Percentiles rank a stretch among this genome's conserved stretches.
phyloP scores from a whole-genome alignment of 2,888 invertebrate genomes.

The Thalpophila matura region DNA sequence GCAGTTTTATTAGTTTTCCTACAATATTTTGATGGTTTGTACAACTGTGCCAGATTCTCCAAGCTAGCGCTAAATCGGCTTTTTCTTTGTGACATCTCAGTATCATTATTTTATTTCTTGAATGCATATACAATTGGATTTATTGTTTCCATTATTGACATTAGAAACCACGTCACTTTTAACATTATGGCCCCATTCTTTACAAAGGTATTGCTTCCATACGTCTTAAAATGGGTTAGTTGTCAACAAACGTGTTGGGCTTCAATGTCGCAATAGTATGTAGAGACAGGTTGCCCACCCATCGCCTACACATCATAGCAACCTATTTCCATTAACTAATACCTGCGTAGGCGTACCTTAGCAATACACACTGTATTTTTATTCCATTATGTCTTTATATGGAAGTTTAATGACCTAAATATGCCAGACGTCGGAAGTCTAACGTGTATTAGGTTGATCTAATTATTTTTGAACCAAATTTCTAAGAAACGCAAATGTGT shows the following conservation, averaged over 20 bases:
- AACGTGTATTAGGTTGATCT: conserved; percentile 14
- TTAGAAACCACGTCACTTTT: not conserved
- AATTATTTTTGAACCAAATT: conserved; percentile 36
- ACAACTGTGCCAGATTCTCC: conserved; percentile 40
- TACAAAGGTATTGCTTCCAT: conserved; percentile 2
- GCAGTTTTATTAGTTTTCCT: conserved; percentile 54
- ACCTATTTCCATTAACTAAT: conserved; percentile 44
- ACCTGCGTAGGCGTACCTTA: conserved; percentile 46
- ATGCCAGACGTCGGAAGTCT: conserved; percentile 40
- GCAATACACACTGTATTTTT: conserved; percentile 22
- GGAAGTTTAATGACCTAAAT: conserved; percentile 40
- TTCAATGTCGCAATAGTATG: conserved; percentile 27
- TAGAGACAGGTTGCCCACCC: conserved; percentile 35
- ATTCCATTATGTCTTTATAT: conserved; percentile 25
- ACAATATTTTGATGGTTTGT: conserved; percentile 44
- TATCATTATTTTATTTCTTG: not conserved
- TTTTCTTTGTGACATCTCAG: conserved; percentile 12
- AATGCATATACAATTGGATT: not conserved
- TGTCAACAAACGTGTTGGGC: conserved; percentile 9
- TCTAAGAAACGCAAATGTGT: conserved; percentile 43
- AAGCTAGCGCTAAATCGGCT: not conserved
- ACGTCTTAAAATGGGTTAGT: conserved; percentile 17
- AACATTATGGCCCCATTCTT: not conserved
- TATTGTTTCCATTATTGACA: conserved; percentile 1
- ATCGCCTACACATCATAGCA: conserved; percentile 42